These are phyloP conservation scores for Halictus rubicundus DNA, from an alignment of 1,140 invertebrate species.

Conservation along the genomic window DNA sequence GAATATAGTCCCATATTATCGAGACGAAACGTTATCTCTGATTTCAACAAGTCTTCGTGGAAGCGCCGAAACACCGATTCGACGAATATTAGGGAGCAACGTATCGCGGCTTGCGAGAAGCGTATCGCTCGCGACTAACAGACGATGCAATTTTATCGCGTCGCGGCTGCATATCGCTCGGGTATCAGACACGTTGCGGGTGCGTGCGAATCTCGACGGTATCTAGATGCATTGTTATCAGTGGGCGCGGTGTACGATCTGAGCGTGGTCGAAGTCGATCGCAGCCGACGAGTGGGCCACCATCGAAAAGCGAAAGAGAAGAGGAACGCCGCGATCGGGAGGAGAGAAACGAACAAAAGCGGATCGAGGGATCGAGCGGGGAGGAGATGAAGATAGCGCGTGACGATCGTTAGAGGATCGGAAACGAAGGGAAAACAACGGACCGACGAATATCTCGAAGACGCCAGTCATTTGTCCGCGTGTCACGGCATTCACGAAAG, in stretches of 20 bases:
- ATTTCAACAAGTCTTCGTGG: too few relatives aligned
- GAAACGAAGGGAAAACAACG: slow-evolving; percentile 37
- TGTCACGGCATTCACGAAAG: slow-evolving; percentile 12
- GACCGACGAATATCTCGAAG: slow-evolving; percentile 29
- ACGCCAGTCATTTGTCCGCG: slow-evolving; percentile 23
- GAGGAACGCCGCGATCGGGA: neutral
- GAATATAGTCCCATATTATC: too few relatives aligned
- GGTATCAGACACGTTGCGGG: slow-evolving; percentile 32
- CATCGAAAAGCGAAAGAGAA: neutral
- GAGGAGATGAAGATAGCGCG: slow-evolving; percentile 29
- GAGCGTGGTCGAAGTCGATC: slow-evolving; percentile 11
- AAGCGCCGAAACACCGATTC: too few relatives aligned
- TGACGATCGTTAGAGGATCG: neutral
- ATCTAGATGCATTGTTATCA: slow-evolving; percentile 36
- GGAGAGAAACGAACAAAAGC: slow-evolving; percentile 3
- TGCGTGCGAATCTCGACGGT: slow-evolving; percentile 37
- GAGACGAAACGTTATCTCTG: too few relatives aligned
- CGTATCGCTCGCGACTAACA: neutral
- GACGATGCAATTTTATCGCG: neutral
- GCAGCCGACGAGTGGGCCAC: neutral
- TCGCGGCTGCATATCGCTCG: slow-evolving; percentile 9
- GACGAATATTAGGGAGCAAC: too few relatives aligned
- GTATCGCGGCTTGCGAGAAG: neutral
- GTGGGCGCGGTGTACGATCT: neutral
- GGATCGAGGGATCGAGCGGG: neutral